Conservation (phyloP, 2,888 invertebrate species). For the Tetragnatha montana region DNA sequence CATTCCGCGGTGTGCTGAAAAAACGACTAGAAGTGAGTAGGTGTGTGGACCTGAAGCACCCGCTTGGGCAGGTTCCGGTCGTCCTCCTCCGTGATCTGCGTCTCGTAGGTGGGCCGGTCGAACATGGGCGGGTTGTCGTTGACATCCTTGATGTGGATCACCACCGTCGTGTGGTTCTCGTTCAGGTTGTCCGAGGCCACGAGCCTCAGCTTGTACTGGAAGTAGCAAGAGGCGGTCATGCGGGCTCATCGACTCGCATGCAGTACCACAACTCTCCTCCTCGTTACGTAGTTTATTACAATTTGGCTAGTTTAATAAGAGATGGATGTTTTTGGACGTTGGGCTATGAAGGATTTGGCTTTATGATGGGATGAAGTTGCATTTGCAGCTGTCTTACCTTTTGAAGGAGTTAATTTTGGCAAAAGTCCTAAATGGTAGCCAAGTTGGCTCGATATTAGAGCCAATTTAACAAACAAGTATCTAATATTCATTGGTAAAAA, state of each 20-base stretch:
- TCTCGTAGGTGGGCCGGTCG: constrained; percentile 93
- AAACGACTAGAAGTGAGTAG: neutral
- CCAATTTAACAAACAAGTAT: no score
- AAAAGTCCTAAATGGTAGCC: no score
- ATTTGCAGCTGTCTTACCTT: no score
- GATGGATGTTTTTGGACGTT: no score
- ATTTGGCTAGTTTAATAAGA: no score
- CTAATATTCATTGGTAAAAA: no score
- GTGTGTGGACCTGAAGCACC: constrained; percentile 85
- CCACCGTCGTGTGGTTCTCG: constrained; percentile 97
- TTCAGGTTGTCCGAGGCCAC: constrained; percentile 97
- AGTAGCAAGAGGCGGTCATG: constrained; percentile 8
- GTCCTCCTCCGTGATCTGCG: constrained; percentile 96
- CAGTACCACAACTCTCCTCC: neutral
- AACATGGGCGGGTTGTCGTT: constrained; percentile 99
- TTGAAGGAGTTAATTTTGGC: no score
- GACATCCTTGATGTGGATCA: constrained; percentile 97
- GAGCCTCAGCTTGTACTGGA: constrained; percentile 92
- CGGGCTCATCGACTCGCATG: neutral
- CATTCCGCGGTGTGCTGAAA: neutral
- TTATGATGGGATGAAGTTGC: no score
- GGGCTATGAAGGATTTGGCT: no score
- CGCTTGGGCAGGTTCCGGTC: constrained; percentile 95
- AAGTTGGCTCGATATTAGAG: no score
- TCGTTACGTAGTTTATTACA: no score